Conservation (phyloP, 2,113 vertebrate species). For the Nibea coibor region DNA sequence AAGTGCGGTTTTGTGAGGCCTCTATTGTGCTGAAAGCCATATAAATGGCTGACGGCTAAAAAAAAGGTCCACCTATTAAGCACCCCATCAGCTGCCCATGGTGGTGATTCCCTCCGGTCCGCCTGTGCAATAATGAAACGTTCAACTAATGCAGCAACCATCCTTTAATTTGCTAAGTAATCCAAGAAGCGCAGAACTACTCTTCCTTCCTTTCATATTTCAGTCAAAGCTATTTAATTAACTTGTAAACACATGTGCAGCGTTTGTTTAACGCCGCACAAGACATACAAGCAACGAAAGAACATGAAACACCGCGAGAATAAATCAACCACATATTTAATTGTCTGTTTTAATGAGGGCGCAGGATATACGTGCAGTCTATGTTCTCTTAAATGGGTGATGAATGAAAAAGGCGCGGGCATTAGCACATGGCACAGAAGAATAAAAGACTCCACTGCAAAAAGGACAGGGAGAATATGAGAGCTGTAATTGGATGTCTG, state of each 20-base stretch:
- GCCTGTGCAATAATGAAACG: slow-evolving; percentile 27
- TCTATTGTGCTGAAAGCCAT: slow-evolving; percentile 46
- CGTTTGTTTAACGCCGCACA: slow-evolving; percentile 15
- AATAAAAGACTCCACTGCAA: slow-evolving; percentile 37
- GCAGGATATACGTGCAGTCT: slow-evolving; percentile 32
- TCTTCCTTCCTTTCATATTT: slow-evolving; percentile 18
- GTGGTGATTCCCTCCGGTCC: slow-evolving; percentile 3
- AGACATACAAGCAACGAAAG: slow-evolving; percentile 19
- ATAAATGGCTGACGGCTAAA: slow-evolving; percentile 26
- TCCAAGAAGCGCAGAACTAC: background rate
- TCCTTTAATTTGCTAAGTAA: slow-evolving; percentile 51
- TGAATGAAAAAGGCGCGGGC: slow-evolving; percentile 48
- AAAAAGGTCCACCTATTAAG: slow-evolving; percentile 22
- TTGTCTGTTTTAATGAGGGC: slow-evolving; percentile 45
- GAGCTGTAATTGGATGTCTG: slow-evolving; percentile 52
- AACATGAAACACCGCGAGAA: background rate
- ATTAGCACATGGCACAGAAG: slow-evolving; percentile 5
- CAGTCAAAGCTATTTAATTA: slow-evolving; percentile 13
- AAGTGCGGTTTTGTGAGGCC: slow-evolving; percentile 31
- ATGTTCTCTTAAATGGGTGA: slow-evolving; percentile 42
- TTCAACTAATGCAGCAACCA: slow-evolving; percentile 21
- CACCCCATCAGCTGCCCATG: slow-evolving; percentile 22
- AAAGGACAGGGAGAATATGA: slow-evolving; percentile 44
- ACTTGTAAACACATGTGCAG: slow-evolving; percentile 12
- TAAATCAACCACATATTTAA: slow-evolving; percentile 24